Evolutionary conservation across 2,888 invertebrate genomes (phyloP).

Genomic region (Thumatha senex): DNA sequence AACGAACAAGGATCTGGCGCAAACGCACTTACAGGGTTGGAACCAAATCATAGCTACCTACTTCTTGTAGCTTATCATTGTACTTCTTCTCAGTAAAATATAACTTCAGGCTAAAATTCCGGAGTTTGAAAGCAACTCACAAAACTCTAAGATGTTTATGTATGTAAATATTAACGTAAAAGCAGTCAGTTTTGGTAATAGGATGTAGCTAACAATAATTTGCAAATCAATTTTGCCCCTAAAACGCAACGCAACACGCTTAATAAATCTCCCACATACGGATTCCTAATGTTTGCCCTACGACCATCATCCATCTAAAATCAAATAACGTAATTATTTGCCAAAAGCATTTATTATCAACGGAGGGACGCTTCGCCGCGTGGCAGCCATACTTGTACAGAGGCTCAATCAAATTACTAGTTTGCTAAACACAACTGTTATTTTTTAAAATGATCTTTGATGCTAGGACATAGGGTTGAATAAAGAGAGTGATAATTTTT

Average conservation of each 20-base stretch:
- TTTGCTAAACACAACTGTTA: conserved; percentile 13
- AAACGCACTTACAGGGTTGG: too few species aligned
- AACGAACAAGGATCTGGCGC: too few species aligned
- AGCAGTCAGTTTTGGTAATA: too few species aligned
- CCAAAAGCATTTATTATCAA: conserved; percentile 79
- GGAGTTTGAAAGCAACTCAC: too few species aligned
- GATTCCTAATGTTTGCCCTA: conserved; percentile 60
- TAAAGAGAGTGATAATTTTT: background rate
- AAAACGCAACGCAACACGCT: conserved; percentile 39
- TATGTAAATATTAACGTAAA: too few species aligned
- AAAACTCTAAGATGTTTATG: too few species aligned
- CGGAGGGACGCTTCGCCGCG: conserved; percentile 70
- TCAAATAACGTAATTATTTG: conserved; percentile 82
- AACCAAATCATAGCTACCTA: too few species aligned
- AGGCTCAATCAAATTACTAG: conserved; percentile 10
- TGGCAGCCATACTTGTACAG: conserved; percentile 50
- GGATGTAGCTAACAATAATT: background rate
- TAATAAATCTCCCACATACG: conserved; percentile 69
- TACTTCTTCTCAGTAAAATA: too few species aligned
- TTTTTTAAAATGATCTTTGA: conserved; percentile 5
- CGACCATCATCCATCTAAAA: conserved; percentile 80
- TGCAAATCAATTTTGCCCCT: conserved; percentile 13
- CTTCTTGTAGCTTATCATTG: too few species aligned
- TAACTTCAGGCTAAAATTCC: too few species aligned
- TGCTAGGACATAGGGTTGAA: background rate